phyloP scores from a whole-genome alignment of 2,113 vertebrate genomes.

The Bujurquina vittata region DNA sequence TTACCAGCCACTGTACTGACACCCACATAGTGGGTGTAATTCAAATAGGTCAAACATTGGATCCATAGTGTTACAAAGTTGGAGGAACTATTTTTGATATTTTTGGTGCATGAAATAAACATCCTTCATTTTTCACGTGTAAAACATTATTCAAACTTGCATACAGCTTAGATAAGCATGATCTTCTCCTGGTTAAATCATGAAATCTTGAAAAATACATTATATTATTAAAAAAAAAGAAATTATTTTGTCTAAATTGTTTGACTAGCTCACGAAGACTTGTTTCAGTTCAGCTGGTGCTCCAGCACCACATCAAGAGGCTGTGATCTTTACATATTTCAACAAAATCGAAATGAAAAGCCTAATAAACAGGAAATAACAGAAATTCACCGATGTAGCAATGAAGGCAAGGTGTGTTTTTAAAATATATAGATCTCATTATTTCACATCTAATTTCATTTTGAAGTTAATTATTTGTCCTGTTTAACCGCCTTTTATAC shows the following conservation, averaged over 20 bases:
- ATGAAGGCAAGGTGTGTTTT: not conserved
- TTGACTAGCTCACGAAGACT: not conserved
- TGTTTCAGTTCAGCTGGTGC: not conserved
- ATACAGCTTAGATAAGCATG: not conserved
- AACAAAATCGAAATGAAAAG: not conserved
- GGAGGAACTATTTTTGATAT: not conserved
- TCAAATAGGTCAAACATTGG: not conserved
- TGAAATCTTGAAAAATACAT: not conserved
- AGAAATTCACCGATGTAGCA: not conserved
- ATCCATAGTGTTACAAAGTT: not conserved
- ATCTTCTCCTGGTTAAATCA: not conserved
- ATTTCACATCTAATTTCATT: not conserved
- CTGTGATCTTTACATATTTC: not conserved
- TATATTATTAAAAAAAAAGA: not conserved
- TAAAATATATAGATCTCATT: accelerated
- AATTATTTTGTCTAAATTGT: not conserved
- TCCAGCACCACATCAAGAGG: not conserved
- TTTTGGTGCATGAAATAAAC: not conserved
- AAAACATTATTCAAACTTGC: not conserved
- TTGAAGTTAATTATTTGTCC: not conserved
- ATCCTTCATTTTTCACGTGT: not conserved
- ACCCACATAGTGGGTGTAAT: not conserved
- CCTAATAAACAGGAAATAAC: not conserved
- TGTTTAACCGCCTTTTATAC: not conserved
- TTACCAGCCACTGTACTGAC: not conserved